Evolutionary conservation across 2,888 invertebrate genomes (phyloP).

Genomic region (Neoaliturus tenellus): DNA sequence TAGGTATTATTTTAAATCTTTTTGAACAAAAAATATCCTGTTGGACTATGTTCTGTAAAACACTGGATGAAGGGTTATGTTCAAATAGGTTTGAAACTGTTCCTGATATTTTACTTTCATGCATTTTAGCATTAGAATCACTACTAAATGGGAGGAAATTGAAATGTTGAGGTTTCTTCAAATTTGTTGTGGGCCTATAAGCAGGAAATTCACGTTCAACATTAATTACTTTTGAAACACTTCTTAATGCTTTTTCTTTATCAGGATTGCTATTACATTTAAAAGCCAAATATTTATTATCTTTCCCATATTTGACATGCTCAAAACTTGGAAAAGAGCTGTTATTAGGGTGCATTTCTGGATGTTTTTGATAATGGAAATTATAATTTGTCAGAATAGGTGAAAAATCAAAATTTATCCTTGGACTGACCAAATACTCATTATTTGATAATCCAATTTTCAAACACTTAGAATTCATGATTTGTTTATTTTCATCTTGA

Average conservation of each 20-base stretch:
- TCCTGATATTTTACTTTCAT: not conserved
- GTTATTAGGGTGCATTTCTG: not conserved
- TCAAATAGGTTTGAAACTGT: not conserved
- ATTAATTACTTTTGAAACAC: not conserved
- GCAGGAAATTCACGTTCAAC: not conserved
- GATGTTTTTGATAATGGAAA: not conserved
- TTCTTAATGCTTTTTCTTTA: not conserved
- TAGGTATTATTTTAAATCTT: not conserved
- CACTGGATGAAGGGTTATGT: not conserved
- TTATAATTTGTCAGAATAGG: not conserved
- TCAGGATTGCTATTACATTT: not conserved
- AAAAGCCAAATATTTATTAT: not conserved
- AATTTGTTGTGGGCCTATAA: not conserved
- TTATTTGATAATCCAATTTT: not conserved
- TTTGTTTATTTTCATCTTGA: not conserved
- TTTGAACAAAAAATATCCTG: not conserved
- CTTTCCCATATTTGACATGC: not conserved
- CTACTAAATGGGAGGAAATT: not conserved
- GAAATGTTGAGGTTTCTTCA: not conserved
- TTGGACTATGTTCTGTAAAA: not conserved
- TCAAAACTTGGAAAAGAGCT: not conserved
- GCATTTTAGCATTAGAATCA: not conserved
- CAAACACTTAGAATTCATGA: not conserved
- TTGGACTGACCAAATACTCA: not conserved
- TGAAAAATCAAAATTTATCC: not conserved